Conservation (phyloP, 2,113 vertebrate species). For the Chascanopsetta lugubris region DNA sequence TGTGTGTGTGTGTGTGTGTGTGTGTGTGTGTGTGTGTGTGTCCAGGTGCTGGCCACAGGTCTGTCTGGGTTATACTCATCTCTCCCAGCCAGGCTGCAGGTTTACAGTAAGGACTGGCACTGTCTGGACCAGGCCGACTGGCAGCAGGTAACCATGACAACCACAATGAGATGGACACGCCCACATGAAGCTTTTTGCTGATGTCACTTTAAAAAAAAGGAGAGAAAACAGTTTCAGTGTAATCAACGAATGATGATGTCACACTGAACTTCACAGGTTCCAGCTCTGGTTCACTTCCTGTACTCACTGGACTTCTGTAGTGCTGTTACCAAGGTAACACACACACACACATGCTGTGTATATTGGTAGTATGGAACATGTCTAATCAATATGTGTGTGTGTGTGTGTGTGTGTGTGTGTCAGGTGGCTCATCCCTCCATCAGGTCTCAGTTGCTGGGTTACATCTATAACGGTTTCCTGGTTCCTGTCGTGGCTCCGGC, state of each 20-base stretch:
- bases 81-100: slow-evolving; percentile 90
- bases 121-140: slow-evolving; percentile 89
- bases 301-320: slow-evolving; percentile 96
- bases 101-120: slow-evolving; percentile 92
- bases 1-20: too few species aligned
- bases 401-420: not conserved
- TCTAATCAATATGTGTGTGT: not conserved
- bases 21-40: slow-evolving; percentile 9
- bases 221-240: too few species aligned
- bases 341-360: not conserved
- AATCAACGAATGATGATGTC: not conserved
- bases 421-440: slow-evolving; percentile 93
- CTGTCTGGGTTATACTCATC: slow-evolving; percentile 95
- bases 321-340: slow-evolving; percentile 89
- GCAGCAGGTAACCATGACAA: slow-evolving; percentile 74
- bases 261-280: slow-evolving; percentile 71
- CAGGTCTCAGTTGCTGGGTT: slow-evolving; percentile 89
- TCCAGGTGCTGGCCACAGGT: slow-evolving; percentile 94
- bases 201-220: too few species aligned
- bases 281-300: slow-evolving; percentile 92
- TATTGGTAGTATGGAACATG: not conserved
- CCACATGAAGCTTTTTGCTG: not conserved
- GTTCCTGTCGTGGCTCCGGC: slow-evolving; percentile 96
- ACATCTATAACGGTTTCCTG: slow-evolving; percentile 97
- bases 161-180: not conserved